These are phyloP conservation scores for Stenopsyche tienmushanensis DNA, from an alignment of 1,140 invertebrate genomes.

Conservation along the genomic window DNA sequence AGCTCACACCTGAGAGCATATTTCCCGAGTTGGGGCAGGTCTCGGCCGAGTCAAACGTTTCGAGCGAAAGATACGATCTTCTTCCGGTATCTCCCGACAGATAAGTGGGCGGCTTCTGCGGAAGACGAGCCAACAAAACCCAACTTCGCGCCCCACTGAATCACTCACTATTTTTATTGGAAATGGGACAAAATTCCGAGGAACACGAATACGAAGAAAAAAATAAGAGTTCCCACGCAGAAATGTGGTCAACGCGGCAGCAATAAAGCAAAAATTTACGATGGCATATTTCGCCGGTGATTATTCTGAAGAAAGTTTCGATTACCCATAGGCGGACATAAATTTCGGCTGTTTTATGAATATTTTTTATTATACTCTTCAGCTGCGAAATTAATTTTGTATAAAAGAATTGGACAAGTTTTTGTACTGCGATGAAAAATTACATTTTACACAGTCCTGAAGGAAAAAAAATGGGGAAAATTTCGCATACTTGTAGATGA, in stretches of 20 bases:
- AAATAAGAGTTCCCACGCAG: not conserved
- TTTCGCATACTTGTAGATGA: too few species aligned
- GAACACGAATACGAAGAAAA: constrained; percentile 6
- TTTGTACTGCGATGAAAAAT: too few species aligned
- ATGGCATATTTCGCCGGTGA: not conserved
- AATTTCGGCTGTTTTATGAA: too few species aligned
- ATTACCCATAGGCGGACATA: too few species aligned
- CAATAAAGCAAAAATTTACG: constrained; percentile 12
- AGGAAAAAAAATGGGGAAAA: too few species aligned
- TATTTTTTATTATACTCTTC: too few species aligned
- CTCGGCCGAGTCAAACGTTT: not conserved
- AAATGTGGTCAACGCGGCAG: not conserved
- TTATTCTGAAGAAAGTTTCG: too few species aligned
- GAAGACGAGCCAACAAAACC: not conserved
- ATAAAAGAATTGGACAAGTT: too few species aligned
- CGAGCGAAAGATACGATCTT: constrained; percentile 12
- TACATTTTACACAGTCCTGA: too few species aligned
- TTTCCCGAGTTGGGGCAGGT: constrained; percentile 18
- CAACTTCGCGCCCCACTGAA: constrained; percentile 3
- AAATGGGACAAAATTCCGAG: constrained; percentile 17
- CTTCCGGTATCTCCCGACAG: constrained; percentile 1
- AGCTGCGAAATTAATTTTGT: too few species aligned
- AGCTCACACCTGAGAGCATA: not conserved
- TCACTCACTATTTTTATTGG: constrained; percentile 21
- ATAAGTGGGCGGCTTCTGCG: not conserved